phyloP scores from a whole-genome alignment of 2,797 vertebrate genomes.

The Ctenopoma multispine region DNA sequence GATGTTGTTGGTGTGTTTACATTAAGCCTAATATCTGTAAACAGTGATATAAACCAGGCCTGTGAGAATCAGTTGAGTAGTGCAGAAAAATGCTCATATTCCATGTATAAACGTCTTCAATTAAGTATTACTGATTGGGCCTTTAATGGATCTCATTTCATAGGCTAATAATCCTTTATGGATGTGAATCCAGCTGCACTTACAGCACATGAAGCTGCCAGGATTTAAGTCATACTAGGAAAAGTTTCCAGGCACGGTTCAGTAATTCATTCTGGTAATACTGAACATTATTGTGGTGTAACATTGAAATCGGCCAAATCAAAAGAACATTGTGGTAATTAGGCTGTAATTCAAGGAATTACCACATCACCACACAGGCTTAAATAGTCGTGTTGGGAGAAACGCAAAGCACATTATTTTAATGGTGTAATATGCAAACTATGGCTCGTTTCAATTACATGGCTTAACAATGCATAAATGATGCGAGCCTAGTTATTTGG shows the following conservation, averaged over 20 bases:
- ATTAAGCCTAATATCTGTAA: constrained; percentile 25
- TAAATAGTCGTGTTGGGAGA: constrained; percentile 98
- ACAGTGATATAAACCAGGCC: constrained; percentile 41
- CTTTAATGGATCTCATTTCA: constrained; percentile 76
- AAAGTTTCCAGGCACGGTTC: constrained; percentile 83
- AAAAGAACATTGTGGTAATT: constrained; percentile 99
- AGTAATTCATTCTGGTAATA: constrained; percentile 85
- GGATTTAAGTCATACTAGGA: constrained; percentile 74
- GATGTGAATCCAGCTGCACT: constrained; percentile 72
- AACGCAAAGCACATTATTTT: constrained; percentile 99
- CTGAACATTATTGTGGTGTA: constrained; percentile 86
- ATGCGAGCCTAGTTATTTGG: constrained; percentile 97
- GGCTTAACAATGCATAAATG: constrained; percentile 99
- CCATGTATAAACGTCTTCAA: constrained; percentile 60
- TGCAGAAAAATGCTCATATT: constrained; percentile 50
- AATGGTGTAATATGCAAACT: constrained; percentile 99
- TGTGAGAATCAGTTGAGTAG: constrained; percentile 45
- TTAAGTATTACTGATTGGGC: constrained; percentile 74
- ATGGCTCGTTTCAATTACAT: constrained; percentile 98
- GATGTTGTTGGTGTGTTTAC: constrained; percentile 37
- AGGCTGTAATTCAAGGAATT: constrained; percentile 99
- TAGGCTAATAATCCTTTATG: constrained; percentile 76
- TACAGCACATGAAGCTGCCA: constrained; percentile 55
- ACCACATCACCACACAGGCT: constrained; percentile 95
- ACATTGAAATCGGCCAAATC: constrained; percentile 98